Evolutionary conservation across 2,888 invertebrate genomes (phyloP), one percentile per base, ranked within the genome.

Genomic region (Lottia scabra): DNA sequence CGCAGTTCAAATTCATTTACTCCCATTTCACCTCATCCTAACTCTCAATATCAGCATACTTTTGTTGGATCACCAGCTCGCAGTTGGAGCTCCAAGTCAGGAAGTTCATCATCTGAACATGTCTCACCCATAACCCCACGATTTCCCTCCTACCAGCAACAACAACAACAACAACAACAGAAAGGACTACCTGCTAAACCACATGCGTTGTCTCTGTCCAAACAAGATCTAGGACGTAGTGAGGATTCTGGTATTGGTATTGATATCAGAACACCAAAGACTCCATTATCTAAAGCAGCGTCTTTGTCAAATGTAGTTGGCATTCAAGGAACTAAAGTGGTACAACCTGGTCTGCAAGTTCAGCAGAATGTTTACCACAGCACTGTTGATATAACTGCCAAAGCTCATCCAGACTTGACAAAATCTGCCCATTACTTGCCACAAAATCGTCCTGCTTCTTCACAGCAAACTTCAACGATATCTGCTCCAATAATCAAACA

Each of bases 1-100:
- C 87, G 92, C 92, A 77, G 81, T 5, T 74, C 89, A 6, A 96
- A 96, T 90, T 94, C 97, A 80, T 97, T 97, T 90, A 95, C 97
- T 91, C 97, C 98, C 44, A 97, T 97, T 84, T 87, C 87, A 30
- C 87, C 88, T 10, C 87, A 87, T 75, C 85, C 85, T 23, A 83
- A 81, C 67, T 83, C 85, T 16, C 85, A 84, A 64, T 81, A 78
- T 62, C 83, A 84, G 6, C 77, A 78, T 43, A 79, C 77, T 12
- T 81, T 84, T 70, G 77, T 87, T 68, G 79, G 80, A 1, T 85
- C 87, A 2, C 86, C 86, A 8, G 80, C 84, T 6, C 78, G 86
- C 30, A 83, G 84, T 68, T 86, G 87, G 86, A 84, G 85, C 66
- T 80, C 83, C 13, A 87, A 87, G 68, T 85, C 86, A 8, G 83